Conservation (phyloP, 2,797 vertebrate genomes). For the Poecilia gillii region DNA sequence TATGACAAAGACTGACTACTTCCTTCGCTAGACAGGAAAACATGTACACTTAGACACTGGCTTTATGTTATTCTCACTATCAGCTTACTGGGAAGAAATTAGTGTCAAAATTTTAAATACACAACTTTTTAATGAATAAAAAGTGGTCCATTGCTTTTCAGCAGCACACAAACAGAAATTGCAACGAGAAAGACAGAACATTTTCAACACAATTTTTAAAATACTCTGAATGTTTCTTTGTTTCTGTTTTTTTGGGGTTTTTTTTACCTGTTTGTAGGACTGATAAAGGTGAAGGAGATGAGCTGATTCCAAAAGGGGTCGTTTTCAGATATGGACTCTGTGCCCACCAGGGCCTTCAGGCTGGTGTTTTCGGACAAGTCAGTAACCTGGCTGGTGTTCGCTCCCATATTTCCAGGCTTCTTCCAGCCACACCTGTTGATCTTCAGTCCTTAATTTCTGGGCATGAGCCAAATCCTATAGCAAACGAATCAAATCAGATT, state of each 20-base stretch:
- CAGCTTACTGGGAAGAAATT: background rate
- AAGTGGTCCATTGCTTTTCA: background rate
- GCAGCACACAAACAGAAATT: background rate
- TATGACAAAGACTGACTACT: background rate
- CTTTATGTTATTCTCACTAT: background rate
- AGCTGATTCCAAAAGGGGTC: constrained; percentile 99
- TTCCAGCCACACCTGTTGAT: constrained; percentile 60
- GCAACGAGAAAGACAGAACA: background rate
- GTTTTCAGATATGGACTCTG: constrained; percentile 91
- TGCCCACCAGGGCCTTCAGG: constrained; percentile 88
- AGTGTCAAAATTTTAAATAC: background rate
- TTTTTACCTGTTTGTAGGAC: constrained; percentile 92
- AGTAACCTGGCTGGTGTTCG: constrained; percentile 92
- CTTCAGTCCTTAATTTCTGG: constrained; percentile 48
- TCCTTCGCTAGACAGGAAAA: background rate
- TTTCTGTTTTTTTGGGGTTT: background rate
- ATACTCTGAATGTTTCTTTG: background rate
- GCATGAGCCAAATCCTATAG: constrained; percentile 48
- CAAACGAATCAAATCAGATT: constrained; percentile 11
- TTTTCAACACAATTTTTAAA: background rate
- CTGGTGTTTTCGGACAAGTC: constrained; percentile 92
- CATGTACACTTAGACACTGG: background rate
- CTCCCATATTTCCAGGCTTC: constrained; percentile 87
- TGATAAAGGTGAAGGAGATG: constrained; percentile 94
- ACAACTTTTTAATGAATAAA: background rate